Evolutionary conservation across 92 coral and sea anemone genomes (phyloP).

Genomic region (Palythoa caribaeorum): DNA sequence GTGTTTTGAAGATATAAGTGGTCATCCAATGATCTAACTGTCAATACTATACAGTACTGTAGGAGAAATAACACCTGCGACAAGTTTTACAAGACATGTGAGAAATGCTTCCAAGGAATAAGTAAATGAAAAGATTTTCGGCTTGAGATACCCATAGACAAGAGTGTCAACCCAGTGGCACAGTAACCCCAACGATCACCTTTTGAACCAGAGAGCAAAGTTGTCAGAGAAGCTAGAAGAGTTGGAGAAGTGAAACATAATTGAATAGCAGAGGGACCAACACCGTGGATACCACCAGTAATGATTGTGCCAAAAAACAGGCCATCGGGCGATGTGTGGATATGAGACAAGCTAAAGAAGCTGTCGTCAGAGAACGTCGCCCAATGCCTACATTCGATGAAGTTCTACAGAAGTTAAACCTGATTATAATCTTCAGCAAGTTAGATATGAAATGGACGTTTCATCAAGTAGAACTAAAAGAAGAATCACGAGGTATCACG

Average conservation of each 20-base stretch:
- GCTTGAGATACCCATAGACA: background rate
- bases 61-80: background rate
- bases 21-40: no score
- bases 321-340: background rate
- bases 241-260: background rate
- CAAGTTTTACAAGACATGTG: background rate
- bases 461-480: background rate
- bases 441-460: background rate
- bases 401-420: background rate
- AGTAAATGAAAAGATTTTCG: background rate
- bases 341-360: background rate
- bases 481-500: no score
- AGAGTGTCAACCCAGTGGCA: background rate
- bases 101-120: background rate
- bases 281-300: background rate
- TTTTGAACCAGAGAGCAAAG: no score
- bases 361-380: background rate
- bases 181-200: background rate
- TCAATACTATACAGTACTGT: no score
- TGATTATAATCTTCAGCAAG: background rate
- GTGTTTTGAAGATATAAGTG: background rate
- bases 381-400: background rate
- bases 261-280: background rate
- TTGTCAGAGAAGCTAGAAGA: background rate
- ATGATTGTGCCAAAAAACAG: background rate